phyloP scores from a whole-genome alignment of 2,888 invertebrate species.

The Drosophila imparisetae region DNA sequence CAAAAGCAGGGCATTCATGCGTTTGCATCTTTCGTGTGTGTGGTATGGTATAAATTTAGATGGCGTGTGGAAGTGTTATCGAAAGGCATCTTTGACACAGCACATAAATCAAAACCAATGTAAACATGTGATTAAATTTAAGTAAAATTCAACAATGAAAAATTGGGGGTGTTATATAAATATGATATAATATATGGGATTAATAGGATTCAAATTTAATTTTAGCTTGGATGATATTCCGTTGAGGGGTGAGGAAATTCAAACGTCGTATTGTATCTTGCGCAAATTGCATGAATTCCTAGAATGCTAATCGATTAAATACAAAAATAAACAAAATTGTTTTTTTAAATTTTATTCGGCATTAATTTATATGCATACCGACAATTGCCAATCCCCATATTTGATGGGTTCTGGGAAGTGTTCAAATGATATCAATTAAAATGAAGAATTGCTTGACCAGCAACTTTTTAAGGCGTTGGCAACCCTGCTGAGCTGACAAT shows the following conservation, averaged over 20 bases:
- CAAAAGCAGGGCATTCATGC: slow-evolving; percentile 43
- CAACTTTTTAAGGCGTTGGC: slow-evolving; percentile 8
- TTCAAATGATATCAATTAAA: slow-evolving; percentile 48
- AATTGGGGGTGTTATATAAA: background rate
- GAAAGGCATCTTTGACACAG: slow-evolving; percentile 8
- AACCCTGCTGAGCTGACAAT: slow-evolving; percentile 38
- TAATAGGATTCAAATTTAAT: background rate
- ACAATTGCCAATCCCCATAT: slow-evolving; percentile 1
- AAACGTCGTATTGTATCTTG: too few relatives aligned
- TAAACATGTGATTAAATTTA: slow-evolving; percentile 3
- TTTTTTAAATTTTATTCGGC: background rate
- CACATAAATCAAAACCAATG: slow-evolving; percentile 13
- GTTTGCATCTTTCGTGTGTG: slow-evolving; percentile 4
- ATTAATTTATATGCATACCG: slow-evolving; percentile 12
- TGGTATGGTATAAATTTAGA: slow-evolving; percentile 7
- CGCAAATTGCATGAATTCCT: too few relatives aligned
- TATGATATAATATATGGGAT: background rate
- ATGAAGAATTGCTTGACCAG: slow-evolving; percentile 21
- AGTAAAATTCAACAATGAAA: background rate
- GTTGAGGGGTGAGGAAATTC: background rate
- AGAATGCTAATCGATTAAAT: background rate
- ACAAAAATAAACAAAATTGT: background rate
- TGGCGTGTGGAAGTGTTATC: slow-evolving; percentile 9
- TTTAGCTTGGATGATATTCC: background rate
- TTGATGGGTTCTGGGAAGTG: slow-evolving; percentile 29